Conservation (phyloP, 2,888 invertebrate genomes). For the Drosophila rellima region DNA sequence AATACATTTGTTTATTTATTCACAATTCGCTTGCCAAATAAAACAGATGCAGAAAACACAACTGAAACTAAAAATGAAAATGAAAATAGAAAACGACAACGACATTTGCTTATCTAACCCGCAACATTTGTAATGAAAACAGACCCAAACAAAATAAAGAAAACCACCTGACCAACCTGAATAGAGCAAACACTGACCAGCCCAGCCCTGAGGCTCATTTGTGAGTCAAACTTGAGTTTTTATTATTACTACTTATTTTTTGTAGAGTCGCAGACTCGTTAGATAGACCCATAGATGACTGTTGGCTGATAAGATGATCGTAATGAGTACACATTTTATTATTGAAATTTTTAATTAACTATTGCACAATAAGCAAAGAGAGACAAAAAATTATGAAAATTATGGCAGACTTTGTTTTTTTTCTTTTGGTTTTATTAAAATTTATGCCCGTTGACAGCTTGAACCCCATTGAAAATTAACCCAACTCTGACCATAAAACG, state of each 20-base stretch:
- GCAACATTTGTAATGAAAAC: conserved; percentile 50
- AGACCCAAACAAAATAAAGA: conserved; percentile 32
- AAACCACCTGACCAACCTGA: conserved; percentile 54
- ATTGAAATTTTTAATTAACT: conserved; percentile 77
- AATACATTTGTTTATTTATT: conserved; percentile 65
- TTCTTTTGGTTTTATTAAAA: conserved; percentile 64
- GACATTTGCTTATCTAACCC: conserved; percentile 60
- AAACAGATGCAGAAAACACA: conserved; percentile 25
- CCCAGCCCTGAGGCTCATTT: conserved; percentile 57
- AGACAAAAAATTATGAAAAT: conserved; percentile 66
- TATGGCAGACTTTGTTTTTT: conserved; percentile 41
- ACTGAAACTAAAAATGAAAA: conserved; percentile 25
- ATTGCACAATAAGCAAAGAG: conserved; percentile 61
- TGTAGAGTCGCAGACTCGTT: conserved; percentile 6
- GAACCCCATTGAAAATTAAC: conserved; percentile 74
- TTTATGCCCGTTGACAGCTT: conserved; percentile 76
- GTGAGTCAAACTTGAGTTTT: conserved; percentile 62
- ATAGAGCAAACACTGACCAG: conserved; percentile 2
- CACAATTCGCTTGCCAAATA: conserved; percentile 42
- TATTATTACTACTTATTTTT: conserved; percentile 1
- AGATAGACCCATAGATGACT: conserved; percentile 39
- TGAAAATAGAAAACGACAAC: conserved; percentile 47
- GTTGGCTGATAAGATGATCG: conserved; percentile 63
- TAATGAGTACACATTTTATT: conserved; percentile 72
- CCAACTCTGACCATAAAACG: conserved; percentile 71